Evolutionary conservation across 2,888 invertebrate genomes (phyloP).

Genomic region (Piscicola geometra): DNA sequence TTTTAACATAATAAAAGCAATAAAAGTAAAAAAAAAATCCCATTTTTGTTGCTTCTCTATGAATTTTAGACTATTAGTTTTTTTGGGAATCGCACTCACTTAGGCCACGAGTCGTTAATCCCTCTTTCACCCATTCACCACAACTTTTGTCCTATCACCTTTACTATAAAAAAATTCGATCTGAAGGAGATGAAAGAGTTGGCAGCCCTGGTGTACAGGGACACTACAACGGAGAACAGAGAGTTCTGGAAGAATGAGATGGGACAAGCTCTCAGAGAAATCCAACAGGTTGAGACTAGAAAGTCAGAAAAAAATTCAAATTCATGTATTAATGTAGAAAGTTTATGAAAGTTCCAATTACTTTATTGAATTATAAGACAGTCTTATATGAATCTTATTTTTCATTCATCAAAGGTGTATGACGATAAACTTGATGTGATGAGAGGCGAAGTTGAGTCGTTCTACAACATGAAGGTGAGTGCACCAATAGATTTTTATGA

Average conservation of each 20-base stretch:
- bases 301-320: too few relatives aligned
- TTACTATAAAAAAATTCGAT: too few relatives aligned
- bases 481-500: neutral
- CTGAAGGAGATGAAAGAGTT: constrained; percentile 58
- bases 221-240: constrained; percentile 59
- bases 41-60: neutral
- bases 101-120: too few relatives aligned
- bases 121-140: too few relatives aligned
- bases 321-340: too few relatives aligned
- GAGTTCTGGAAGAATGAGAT: constrained; percentile 61
- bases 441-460: constrained; percentile 35
- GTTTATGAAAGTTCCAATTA: too few relatives aligned
- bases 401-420: too few relatives aligned
- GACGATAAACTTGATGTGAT: constrained; percentile 34
- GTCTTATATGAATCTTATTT: too few relatives aligned
- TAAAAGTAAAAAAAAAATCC: neutral
- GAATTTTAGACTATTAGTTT: neutral
- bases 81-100: too few relatives aligned
- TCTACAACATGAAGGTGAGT: constrained; percentile 36
- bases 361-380: too few relatives aligned
- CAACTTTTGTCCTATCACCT: too few relatives aligned
- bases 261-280: constrained; percentile 58
- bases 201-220: constrained; percentile 58
- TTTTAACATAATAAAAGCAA: neutral
- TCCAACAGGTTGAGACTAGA: constrained; percentile 48